Conservation (phyloP, 1,140 invertebrate species). For the Anthonomus grandis region DNA sequence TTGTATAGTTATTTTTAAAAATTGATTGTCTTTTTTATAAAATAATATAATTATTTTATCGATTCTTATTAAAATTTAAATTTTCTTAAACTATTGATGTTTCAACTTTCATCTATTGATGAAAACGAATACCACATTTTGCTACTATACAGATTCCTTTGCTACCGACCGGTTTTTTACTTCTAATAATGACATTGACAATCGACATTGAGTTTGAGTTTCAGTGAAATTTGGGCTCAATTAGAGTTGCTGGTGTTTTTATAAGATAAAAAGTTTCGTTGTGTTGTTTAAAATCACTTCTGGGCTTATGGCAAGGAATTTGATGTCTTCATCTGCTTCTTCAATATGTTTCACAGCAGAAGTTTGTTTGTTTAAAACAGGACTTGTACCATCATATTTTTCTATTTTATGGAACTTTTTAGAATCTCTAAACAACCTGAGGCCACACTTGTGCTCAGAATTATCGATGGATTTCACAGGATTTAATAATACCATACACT, state of each 20-base stretch:
- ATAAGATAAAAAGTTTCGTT: constrained; percentile 38
- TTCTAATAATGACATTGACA: no score
- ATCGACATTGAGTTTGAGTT: no score
- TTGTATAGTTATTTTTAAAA: no score
- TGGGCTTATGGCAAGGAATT: constrained; percentile 28
- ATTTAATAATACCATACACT: no score
- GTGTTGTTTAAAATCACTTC: constrained; percentile 36
- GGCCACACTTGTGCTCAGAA: constrained; percentile 21
- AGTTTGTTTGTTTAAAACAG: neutral
- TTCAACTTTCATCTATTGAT: no score
- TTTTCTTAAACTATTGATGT: no score
- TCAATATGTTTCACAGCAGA: neutral
- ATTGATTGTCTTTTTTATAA: no score
- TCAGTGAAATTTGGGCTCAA: constrained; percentile 22
- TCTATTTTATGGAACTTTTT: constrained; percentile 25
- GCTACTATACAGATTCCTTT: no score
- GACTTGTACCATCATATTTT: neutral
- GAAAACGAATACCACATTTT: no score
- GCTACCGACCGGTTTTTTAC: no score
- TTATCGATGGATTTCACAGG: constrained; percentile 11
- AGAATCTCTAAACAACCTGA: constrained; percentile 36
- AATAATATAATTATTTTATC: no score
- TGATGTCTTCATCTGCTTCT: constrained; percentile 24
- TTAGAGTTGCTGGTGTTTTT: constrained; percentile 13
- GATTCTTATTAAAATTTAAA: no score